Evolutionary conservation across 2,888 invertebrate genomes (phyloP), one percentile per base, ranked within the genome.

Genomic region (Erannis defoliaria): DNA sequence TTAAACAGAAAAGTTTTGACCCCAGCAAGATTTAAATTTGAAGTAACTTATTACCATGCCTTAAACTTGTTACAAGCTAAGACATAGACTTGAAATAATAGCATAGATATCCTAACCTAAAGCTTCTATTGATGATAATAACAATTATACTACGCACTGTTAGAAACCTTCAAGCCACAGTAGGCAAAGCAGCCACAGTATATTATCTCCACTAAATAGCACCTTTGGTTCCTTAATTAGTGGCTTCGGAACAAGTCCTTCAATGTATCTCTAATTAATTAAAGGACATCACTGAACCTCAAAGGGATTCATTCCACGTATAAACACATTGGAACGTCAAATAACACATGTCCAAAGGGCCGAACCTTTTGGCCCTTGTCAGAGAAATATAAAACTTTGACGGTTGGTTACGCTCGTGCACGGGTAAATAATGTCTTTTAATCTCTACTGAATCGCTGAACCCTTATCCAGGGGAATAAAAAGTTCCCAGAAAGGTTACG

Each of bases 351-450:
- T 78, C 77, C 74, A 75, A 78, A 78, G 71, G 43, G 78, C 75
- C 72, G 74, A 74, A 68, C 78, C 76, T 79, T 81, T 75, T 73
- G 80, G 77, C 88, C 89, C 85, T 68, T 84, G 89, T 88, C 89
- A 89, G 76, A 89, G 76, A 84, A 83, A 85, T 87, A 88, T 86
- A 88, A 88, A 89, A 89, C 79, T 85, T 85, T 85, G 85, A 86
- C 83, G 84, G 77, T 80, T 79, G 77, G 82, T 77, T 85, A 80
- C 84, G 78, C 80, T 78, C 81, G 84, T 80, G 82, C 77, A 73
- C 72, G 85, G 81, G 82, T 85, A 88, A 89, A 88, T 89, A 89
- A 89, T 87, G 88, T 88, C 82, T 89, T 89, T 89, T 90, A 90
- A 90, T 89, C 86, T 88, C 71, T 77, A 80, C 78, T 83, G 76